Conservation (phyloP, 2,888 invertebrate genomes). For the Eupithecia centaureata region DNA sequence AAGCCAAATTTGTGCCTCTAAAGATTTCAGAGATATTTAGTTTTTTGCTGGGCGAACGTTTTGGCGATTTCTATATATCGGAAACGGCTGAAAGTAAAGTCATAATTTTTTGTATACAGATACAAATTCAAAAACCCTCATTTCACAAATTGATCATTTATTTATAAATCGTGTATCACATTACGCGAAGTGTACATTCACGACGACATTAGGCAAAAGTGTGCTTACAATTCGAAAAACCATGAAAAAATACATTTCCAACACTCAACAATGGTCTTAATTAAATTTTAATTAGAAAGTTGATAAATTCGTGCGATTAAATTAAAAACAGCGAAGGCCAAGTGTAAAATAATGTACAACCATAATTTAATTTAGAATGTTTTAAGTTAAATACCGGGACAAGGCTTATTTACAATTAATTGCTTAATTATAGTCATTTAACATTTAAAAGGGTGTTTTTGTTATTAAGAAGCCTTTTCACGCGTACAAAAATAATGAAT, state of each 20-base stretch:
- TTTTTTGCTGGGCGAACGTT: too few relatives aligned
- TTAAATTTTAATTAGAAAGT: slow-evolving; percentile 58
- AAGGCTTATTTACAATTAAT: neutral
- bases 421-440: neutral
- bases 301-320: slow-evolving; percentile 81
- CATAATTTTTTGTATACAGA: too few relatives aligned
- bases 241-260: slow-evolving; percentile 46
- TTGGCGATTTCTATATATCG: too few relatives aligned
- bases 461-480: neutral
- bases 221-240: slow-evolving; percentile 60
- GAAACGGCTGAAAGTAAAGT: too few relatives aligned
- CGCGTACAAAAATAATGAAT: slow-evolving; percentile 25
- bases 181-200: slow-evolving; percentile 79
- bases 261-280: slow-evolving; percentile 49
- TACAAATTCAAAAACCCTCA: slow-evolving; percentile 52
- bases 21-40: too few relatives aligned
- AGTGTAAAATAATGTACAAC: slow-evolving; percentile 64
- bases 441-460: neutral
- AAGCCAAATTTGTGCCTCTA: too few relatives aligned
- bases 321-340: slow-evolving; percentile 66
- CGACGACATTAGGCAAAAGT: slow-evolving; percentile 78
- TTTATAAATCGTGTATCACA: slow-evolving; percentile 82
- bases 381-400: neutral
- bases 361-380: slow-evolving; percentile 50
- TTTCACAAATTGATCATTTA: slow-evolving; percentile 73